Conservation (phyloP, 2,113 vertebrate species). For the Lampris incognitus region DNA sequence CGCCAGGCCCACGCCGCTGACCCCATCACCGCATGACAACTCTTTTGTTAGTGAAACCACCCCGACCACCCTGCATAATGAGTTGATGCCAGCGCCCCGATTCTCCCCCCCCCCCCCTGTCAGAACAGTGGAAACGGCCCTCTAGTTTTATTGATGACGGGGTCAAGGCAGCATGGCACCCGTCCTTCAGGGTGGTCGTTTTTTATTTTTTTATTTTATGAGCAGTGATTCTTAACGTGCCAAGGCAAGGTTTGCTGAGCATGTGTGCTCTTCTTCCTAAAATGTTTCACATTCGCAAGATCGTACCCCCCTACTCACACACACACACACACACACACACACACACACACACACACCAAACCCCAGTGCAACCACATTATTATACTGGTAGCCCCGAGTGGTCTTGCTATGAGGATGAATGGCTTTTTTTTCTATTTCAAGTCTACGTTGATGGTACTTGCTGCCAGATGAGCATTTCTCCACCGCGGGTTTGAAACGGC, state of each 20-base stretch:
- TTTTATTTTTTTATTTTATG: constrained; percentile 11
- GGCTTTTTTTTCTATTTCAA: background rate
- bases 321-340: constrained; percentile 15
- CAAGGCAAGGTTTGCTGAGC: background rate
- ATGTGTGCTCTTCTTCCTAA: background rate
- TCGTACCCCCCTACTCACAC: too few relatives aligned
- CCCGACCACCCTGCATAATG: constrained; percentile 5
- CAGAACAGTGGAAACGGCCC: constrained; percentile 31
- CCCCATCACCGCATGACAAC: constrained; percentile 19
- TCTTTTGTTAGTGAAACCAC: constrained; percentile 25
- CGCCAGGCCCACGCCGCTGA: constrained; percentile 5
- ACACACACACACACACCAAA: constrained; percentile 5
- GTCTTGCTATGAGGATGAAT: background rate
- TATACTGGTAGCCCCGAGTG: background rate
- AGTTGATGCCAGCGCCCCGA: constrained; percentile 22
- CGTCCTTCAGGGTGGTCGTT: constrained; percentile 68
- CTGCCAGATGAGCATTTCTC: constrained; percentile 36
- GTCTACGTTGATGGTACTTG: constrained; percentile 30
- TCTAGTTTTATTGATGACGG: constrained; percentile 23
- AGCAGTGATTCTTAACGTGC: too few relatives aligned
- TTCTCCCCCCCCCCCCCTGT: constrained; percentile 8
- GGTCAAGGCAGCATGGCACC: constrained; percentile 7
- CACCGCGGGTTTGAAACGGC: too few relatives aligned
- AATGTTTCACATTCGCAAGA: background rate
- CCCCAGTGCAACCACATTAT: background rate